Evolutionary conservation across 2,797 vertebrate genomes (phyloP).

Genomic region (Clamator glandarius): DNA sequence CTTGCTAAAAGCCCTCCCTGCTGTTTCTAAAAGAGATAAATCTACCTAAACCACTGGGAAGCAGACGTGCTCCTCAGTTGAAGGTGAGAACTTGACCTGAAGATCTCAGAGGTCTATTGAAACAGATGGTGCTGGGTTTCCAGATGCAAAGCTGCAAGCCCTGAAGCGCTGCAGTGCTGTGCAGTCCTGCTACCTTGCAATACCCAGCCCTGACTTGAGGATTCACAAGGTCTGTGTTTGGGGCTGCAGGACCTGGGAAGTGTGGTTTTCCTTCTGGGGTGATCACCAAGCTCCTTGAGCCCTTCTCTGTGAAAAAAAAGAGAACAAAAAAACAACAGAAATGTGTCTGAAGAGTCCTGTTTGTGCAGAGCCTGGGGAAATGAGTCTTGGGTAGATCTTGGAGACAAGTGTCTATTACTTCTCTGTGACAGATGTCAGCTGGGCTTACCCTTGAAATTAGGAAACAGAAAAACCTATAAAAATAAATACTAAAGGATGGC

Average conservation of each 20-base stretch:
- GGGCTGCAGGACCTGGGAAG: neutral
- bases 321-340: neutral
- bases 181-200: fast-evolving
- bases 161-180: neutral
- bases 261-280: neutral
- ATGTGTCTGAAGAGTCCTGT: neutral
- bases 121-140: neutral
- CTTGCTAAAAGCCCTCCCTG: neutral
- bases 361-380: neutral
- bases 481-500: neutral
- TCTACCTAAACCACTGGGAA: neutral
- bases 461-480: neutral
- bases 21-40: slow-evolving; percentile 1
- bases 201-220: fast-evolving
- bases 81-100: neutral
- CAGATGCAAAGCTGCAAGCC: neutral
- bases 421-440: neutral
- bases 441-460: neutral
- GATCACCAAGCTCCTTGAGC: neutral
- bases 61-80: neutral
- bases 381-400: neutral
- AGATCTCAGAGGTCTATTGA: neutral
- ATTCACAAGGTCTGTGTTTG: neutral
- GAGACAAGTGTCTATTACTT: neutral
- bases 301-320: neutral